phyloP scores from a whole-genome alignment of 2,888 invertebrate genomes.

The Tetragonula carbonaria region DNA sequence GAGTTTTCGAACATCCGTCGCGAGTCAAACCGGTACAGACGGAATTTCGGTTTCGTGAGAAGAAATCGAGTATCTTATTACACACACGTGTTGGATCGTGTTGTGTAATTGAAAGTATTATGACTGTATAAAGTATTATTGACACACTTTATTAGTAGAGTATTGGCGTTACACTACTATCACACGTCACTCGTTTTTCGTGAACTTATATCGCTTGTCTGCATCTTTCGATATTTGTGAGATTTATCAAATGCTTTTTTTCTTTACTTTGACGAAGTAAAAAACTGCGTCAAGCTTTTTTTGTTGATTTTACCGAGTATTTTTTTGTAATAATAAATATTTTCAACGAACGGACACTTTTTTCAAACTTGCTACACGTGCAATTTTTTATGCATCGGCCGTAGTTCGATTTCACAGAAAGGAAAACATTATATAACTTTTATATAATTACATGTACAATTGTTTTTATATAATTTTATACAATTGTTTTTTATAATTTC shows the following conservation, averaged over 20 bases:
- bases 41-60: conserved; percentile 17
- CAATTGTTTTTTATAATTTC: too few relatives aligned
- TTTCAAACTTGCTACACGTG: conserved; percentile 1
- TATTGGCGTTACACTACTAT: conserved; percentile 15
- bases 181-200: conserved; percentile 52
- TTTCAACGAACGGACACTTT: conserved; percentile 5
- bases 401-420: not conserved
- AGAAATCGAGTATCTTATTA: conserved; percentile 4
- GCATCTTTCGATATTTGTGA: not conserved
- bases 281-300: conserved; percentile 14
- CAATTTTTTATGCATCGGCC: not conserved
- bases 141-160: conserved; percentile 5
- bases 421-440: not conserved
- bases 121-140: conserved; percentile 32
- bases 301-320: conserved; percentile 35
- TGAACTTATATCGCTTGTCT: conserved; percentile 19
- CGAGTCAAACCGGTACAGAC: not conserved
- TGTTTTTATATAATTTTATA: too few relatives aligned
- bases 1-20: not conserved
- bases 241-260: not conserved
- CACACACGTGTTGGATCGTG: not conserved
- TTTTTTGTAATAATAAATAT: not conserved
- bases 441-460: too few relatives aligned
- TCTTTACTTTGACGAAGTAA: not conserved
- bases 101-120: conserved; percentile 41